Evolutionary conservation across 2,797 vertebrate genomes (phyloP).

Genomic region (Esox masquinongy): DNA sequence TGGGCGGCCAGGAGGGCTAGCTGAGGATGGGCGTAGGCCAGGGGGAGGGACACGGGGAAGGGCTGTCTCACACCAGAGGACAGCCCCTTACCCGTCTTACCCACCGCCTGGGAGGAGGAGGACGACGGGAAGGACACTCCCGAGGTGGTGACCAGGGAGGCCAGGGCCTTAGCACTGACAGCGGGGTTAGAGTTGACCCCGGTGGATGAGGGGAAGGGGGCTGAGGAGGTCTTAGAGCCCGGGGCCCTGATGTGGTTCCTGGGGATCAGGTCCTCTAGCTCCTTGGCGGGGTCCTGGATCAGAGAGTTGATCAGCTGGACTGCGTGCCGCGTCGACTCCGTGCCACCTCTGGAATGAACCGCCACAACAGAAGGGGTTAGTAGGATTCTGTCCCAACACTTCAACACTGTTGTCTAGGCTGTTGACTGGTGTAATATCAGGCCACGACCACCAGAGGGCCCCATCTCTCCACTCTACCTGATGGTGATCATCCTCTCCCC

Average conservation of each 20-base stretch:
- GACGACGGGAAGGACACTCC: conserved; percentile 86
- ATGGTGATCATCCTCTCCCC: conserved; percentile 99
- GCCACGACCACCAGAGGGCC: conserved; percentile 36
- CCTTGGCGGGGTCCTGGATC: conserved; percentile 99
- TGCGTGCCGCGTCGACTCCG: conserved; percentile 95
- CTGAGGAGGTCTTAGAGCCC: conserved; percentile 80
- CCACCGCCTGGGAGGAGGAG: conserved; percentile 82
- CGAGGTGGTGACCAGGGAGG: conserved; percentile 85
- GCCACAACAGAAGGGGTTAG: background rate
- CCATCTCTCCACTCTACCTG: conserved; percentile 73
- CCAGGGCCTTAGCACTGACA: conserved; percentile 86
- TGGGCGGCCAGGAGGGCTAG: conserved; percentile 95
- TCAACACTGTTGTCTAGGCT: background rate
- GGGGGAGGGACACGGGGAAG: conserved; percentile 90
- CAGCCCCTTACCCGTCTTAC: conserved; percentile 89
- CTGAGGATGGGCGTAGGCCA: conserved; percentile 96
- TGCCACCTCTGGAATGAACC: conserved; percentile 85
- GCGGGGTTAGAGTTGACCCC: conserved; percentile 82
- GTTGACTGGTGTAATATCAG: background rate
- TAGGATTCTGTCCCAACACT: too few relatives aligned
- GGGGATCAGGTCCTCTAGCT: conserved; percentile 98
- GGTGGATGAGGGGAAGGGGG: conserved; percentile 83
- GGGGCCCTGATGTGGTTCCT: conserved; percentile 96
- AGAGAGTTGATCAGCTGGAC: conserved; percentile 98
- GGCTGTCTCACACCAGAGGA: conserved; percentile 90